phyloP scores from a whole-genome alignment of 2,113 vertebrate genomes.

The Daboia siamensis region DNA sequence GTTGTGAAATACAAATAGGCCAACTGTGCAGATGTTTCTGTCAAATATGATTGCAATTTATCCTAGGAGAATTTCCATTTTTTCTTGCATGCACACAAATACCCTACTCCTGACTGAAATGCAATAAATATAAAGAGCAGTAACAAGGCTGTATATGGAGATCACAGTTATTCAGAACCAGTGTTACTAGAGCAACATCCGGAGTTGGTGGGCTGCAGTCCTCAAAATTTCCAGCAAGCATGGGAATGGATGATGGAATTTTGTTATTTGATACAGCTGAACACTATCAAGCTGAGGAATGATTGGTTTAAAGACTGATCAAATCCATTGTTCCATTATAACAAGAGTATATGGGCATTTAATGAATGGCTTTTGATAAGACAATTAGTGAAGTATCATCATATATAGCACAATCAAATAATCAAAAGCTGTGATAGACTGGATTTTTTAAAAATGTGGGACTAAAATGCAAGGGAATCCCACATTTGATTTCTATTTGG shows the following conservation, averaged over 20 bases:
- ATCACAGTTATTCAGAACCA: neutral
- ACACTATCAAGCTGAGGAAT: neutral
- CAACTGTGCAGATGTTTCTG: conserved; percentile 2
- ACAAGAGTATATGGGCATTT: neutral
- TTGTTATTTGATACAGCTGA: neutral
- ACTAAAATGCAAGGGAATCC: neutral
- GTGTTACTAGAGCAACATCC: neutral
- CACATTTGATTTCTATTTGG: neutral
- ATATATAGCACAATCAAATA: neutral
- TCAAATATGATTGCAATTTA: conserved; percentile 18
- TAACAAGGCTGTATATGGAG: neutral
- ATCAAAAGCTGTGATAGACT: neutral
- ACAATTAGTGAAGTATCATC: neutral
- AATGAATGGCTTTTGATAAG: neutral
- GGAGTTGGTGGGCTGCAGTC: neutral
- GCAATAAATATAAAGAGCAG: neutral
- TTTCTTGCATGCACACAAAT: neutral
- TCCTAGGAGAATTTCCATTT: conserved; percentile 12
- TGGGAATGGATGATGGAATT: neutral
- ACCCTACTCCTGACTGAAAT: neutral
- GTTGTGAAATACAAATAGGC: conserved; percentile 40
- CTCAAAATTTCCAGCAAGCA: neutral
- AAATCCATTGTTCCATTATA: neutral
- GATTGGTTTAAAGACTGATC: neutral
- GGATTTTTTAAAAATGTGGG: neutral